These are phyloP conservation scores for Calliphora vomitoria DNA, from an alignment of 2,888 invertebrate species.

Conservation along the genomic window DNA sequence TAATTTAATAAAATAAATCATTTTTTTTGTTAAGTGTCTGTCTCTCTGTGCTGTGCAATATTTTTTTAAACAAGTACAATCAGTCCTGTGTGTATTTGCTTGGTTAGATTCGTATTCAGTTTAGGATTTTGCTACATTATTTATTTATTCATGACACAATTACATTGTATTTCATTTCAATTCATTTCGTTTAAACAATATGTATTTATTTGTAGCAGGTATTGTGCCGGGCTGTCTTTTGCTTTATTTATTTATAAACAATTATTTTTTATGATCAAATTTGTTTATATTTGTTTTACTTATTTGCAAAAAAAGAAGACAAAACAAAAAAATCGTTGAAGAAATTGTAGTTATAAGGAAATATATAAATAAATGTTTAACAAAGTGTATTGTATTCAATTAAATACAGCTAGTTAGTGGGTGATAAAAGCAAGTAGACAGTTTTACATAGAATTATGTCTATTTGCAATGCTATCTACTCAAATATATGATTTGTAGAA, in stretches of 20 bases:
- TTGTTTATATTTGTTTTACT: neutral
- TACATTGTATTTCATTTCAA: constrained; percentile 1
- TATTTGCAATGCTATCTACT: too few species aligned
- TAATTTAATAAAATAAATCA: constrained; percentile 19
- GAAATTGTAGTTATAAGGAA: constrained; percentile 22
- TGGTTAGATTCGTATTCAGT: neutral
- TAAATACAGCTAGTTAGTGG: neutral
- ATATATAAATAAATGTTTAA: constrained; percentile 5
- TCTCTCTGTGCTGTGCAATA: neutral
- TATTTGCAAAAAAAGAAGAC: neutral
- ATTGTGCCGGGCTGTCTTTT: neutral
- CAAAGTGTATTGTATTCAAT: neutral
- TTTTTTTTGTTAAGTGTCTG: neutral
- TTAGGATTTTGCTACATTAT: constrained; percentile 19
- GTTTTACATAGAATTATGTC: too few species aligned
- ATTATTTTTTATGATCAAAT: constrained; percentile 25
- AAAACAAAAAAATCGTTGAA: neutral
- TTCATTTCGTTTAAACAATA: constrained; percentile 2
- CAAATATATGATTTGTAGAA: too few species aligned
- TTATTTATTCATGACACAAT: constrained; percentile 50
- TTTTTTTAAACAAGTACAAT: neutral
- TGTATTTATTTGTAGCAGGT: neutral
- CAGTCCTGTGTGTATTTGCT: neutral
- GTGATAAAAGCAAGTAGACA: neutral
- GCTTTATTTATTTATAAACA: constrained; percentile 24